Evolutionary conservation across 2,113 vertebrate species (phyloP), one percentile per base, ranked within the genome.

Genomic region (Malurus cyaneus): DNA sequence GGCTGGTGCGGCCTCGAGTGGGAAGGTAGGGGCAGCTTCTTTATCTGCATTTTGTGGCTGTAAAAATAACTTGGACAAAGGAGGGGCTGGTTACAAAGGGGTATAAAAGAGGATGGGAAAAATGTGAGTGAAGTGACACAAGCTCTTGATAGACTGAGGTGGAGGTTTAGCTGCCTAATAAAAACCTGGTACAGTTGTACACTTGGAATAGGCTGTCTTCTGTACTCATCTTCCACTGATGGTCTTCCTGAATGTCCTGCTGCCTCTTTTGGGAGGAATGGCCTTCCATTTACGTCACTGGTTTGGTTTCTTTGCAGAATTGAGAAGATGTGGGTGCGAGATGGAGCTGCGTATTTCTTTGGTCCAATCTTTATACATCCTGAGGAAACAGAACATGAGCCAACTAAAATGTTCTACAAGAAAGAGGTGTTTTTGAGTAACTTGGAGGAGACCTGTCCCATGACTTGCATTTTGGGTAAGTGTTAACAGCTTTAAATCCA

Each of bases 341-440:
- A 99, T 87, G 99, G 99, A 95, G 99, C 99, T 11, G 99, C 99
- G 0, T 99, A 99, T 97, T 99, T 99, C 97, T 99, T 99, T 87
- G 99, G 99, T 47, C 99, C 99, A 21, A 99, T 99, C 93, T 99
- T 99, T 93, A 99, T 99, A 96, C 99, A 99, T 87, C 99, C 99
- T 47, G 99, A 99, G 94, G 99, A 99, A 97, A 99, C 99, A 0
- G 99, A 99, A 83, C 99, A 99, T 56, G 99, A 99, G 69, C 99
- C 99, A 81, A 99, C 99, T 49, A 99, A 99, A 97, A 99, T 99
- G 99, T 99, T 99, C 96, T 99, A 99, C 96, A 99, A 99, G 96
- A 99, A 99, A 94, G 99, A 99, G 98, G 98, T 99, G 86, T 99
- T 99, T 97, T 98, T 99, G 41, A 99, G 99, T 97, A 99, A 99